phyloP scores from a whole-genome alignment of 2,113 vertebrate species.

The Himantopus leucocephalus region DNA sequence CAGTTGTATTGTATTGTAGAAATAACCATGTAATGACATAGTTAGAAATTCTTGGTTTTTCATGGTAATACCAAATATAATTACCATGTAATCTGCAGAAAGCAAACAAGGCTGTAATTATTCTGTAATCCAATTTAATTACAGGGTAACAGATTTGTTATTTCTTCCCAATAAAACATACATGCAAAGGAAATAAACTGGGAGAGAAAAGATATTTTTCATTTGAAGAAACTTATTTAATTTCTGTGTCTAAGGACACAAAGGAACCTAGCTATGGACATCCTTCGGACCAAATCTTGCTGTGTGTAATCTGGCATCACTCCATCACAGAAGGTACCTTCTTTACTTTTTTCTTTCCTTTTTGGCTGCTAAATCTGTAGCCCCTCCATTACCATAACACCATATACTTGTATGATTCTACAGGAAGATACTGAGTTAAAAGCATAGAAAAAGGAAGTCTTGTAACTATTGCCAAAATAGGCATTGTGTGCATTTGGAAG shows the following conservation, averaged over 20 bases:
- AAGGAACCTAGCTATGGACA: background rate
- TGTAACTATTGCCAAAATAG: background rate
- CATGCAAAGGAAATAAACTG: conserved; percentile 47
- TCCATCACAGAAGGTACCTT: background rate
- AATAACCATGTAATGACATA: conserved; percentile 81
- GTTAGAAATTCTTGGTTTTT: conserved; percentile 81
- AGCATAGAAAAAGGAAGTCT: background rate
- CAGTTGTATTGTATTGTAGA: conserved; percentile 76
- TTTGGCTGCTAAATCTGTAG: background rate
- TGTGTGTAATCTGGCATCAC: background rate
- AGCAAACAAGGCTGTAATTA: conserved; percentile 80
- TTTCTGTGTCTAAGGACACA: background rate
- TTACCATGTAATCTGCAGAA: conserved; percentile 82
- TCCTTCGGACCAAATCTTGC: background rate
- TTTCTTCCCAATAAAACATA: conserved; percentile 73
- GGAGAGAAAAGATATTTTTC: conserved; percentile 8
- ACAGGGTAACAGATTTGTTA: conserved; percentile 68
- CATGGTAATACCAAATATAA: conserved; percentile 80
- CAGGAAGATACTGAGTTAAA: background rate
- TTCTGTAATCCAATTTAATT: conserved; percentile 82
- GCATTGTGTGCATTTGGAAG: background rate
- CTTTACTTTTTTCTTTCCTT: background rate
- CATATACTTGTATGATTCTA: background rate
- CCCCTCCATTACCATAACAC: background rate
- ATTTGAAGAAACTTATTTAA: background rate